Conservation (phyloP, 2,888 invertebrate species). For the Ophion slaviceki region DNA sequence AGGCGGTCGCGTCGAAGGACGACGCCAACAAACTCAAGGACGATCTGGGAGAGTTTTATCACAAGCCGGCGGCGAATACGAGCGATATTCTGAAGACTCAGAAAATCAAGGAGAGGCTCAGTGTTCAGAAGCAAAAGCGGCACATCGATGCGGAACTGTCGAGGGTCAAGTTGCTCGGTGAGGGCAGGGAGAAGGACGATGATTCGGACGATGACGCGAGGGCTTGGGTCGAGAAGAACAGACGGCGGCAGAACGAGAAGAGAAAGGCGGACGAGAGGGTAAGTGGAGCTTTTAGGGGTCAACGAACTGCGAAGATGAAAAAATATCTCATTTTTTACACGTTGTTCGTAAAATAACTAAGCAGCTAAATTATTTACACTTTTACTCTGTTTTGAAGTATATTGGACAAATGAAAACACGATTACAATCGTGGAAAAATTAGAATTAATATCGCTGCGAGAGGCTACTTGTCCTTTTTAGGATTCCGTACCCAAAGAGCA, state of each 20-base stretch:
- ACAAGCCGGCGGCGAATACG: conserved; percentile 92
- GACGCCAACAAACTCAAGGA: conserved; percentile 82
- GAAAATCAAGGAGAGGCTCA: conserved; percentile 92
- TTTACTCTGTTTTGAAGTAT: no score
- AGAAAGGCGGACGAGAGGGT: conserved; percentile 93
- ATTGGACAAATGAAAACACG: no score
- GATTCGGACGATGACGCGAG: conserved; percentile 90
- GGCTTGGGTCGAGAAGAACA: conserved; percentile 93
- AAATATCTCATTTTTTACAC: no score
- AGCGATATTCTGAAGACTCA: conserved; percentile 90
- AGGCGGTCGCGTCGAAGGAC: conserved; percentile 78
- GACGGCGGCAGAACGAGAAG: conserved; percentile 91
- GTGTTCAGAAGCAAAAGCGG: conserved; percentile 91
- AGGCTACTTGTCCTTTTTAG: no score
- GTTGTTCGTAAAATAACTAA: no score
- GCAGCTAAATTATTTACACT: no score
- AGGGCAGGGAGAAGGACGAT: conserved; percentile 81
- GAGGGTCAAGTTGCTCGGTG: conserved; percentile 87
- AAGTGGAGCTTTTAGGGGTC: conserved; percentile 68
- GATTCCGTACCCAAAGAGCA: no score
- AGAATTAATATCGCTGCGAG: no score
- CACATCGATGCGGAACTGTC: conserved; percentile 88
- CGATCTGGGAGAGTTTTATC: conserved; percentile 92
- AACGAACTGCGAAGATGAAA: no score
- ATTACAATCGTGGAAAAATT: no score